Evolutionary conservation across 1,140 invertebrate genomes (phyloP).

Genomic region (Drosophila jambulina): DNA sequence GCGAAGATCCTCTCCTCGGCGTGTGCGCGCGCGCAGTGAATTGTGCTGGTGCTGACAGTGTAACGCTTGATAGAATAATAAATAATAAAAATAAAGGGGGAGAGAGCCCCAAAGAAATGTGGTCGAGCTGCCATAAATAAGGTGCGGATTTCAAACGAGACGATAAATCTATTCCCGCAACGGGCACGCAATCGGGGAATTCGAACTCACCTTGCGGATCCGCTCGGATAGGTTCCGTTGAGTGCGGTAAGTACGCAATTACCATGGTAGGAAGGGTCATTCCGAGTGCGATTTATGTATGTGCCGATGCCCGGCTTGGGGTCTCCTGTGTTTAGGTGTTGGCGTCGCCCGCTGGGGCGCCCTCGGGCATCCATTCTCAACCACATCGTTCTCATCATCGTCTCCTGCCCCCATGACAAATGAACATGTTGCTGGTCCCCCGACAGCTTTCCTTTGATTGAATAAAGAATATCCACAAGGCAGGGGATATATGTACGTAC

Average conservation of each 20-base stretch:
- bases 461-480: conserved; percentile 50
- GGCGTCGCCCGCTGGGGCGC: conserved; percentile 57
- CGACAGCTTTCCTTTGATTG: conserved; percentile 47
- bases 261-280: conserved; percentile 47
- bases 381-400: conserved; percentile 6
- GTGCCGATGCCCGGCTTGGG: conserved; percentile 33
- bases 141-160: conserved; percentile 58
- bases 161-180: conserved; percentile 60
- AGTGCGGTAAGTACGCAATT: conserved; percentile 62
- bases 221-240: conserved; percentile 35
- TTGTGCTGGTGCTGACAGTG: conserved; percentile 57
- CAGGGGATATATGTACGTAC: not conserved
- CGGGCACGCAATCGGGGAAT: conserved; percentile 56
- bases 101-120: conserved; percentile 42
- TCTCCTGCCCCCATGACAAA: conserved; percentile 45
- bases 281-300: conserved; percentile 46
- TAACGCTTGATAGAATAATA: conserved; percentile 64
- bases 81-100: conserved; percentile 49
- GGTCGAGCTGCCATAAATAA: conserved; percentile 54
- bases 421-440: conserved; percentile 54
- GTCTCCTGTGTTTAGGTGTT: conserved; percentile 50
- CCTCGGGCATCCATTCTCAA: conserved; percentile 19
- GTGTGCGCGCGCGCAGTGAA: conserved; percentile 27
- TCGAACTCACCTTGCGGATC: conserved; percentile 46
- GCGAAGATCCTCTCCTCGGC: not conserved